These are phyloP conservation scores for Brachystomella parvula DNA, from an alignment of 1,140 invertebrate species.

Conservation along the genomic window DNA sequence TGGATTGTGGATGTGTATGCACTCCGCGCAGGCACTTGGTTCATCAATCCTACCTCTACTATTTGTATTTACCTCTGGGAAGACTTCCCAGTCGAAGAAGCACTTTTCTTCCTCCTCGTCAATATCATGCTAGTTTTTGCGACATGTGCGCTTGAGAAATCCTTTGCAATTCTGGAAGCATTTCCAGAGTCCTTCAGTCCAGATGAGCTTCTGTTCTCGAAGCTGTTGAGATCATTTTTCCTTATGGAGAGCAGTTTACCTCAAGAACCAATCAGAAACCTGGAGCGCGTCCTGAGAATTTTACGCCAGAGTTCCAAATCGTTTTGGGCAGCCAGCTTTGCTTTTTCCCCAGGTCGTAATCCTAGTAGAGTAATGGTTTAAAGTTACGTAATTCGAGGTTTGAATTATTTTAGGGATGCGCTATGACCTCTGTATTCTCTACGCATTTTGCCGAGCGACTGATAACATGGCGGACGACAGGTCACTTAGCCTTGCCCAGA, in stretches of 20 bases:
- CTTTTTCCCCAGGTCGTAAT: neutral
- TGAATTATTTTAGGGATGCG: too few species aligned
- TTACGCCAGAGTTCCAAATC: neutral
- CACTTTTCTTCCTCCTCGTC: neutral
- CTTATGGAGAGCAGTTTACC: neutral
- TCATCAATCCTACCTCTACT: neutral
- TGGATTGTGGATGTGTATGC: neutral
- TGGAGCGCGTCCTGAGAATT: neutral
- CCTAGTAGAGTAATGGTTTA: too few species aligned
- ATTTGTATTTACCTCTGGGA: neutral
- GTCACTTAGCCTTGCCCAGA: neutral
- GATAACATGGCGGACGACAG: conserved; percentile 3
- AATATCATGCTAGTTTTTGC: neutral
- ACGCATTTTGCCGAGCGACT: neutral
- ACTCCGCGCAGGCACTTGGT: neutral
- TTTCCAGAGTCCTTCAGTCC: neutral
- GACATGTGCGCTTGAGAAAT: neutral
- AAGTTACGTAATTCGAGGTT: too few species aligned
- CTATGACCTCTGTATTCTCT: neutral
- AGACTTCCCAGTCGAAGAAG: neutral
- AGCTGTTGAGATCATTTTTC: neutral
- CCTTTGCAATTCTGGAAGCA: neutral
- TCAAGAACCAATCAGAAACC: neutral
- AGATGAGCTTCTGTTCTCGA: neutral
- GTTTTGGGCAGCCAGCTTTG: neutral